These are phyloP conservation scores for Sinocyclocheilus grahami DNA, from an alignment of 2,113 vertebrate species.

Conservation along the genomic window DNA sequence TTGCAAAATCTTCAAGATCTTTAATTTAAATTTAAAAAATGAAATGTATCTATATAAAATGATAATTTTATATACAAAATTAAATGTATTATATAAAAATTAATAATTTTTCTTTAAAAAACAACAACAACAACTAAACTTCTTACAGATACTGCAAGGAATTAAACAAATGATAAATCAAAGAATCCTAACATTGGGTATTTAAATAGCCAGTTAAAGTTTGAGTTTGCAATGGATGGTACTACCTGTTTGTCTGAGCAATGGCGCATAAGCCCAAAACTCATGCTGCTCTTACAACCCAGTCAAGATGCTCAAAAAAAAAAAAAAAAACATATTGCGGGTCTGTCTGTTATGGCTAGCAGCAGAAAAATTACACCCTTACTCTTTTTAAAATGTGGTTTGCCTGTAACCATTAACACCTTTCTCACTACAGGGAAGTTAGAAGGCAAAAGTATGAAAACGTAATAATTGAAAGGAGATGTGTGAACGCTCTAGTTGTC, in stretches of 20 bases:
- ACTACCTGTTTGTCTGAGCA: no score
- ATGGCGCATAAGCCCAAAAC: background rate
- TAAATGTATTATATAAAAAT: background rate
- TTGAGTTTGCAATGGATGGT: background rate
- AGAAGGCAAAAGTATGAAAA: conserved; percentile 39
- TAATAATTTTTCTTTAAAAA: background rate
- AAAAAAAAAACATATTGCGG: no score
- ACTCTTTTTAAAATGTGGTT: background rate
- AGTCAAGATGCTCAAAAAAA: background rate
- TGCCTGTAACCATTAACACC: background rate
- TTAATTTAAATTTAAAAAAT: background rate
- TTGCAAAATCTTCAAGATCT: background rate
- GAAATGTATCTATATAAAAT: background rate
- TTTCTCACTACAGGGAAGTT: background rate
- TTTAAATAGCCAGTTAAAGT: background rate
- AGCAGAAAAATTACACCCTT: background rate
- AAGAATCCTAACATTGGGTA: background rate
- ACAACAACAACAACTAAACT: background rate
- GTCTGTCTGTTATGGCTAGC: background rate
- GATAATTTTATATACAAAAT: background rate
- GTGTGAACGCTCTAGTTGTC: conserved; percentile 42
- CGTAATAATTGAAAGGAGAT: conserved; percentile 46
- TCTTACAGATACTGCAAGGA: background rate
- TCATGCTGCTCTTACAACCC: background rate
- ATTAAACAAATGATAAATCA: no score